A percentile compares a stretch with the other conserved stretches of the same genome.
phyloP scores from a whole-genome alignment of 2,888 invertebrate species.

The Leptinotarsa haldemani region DNA sequence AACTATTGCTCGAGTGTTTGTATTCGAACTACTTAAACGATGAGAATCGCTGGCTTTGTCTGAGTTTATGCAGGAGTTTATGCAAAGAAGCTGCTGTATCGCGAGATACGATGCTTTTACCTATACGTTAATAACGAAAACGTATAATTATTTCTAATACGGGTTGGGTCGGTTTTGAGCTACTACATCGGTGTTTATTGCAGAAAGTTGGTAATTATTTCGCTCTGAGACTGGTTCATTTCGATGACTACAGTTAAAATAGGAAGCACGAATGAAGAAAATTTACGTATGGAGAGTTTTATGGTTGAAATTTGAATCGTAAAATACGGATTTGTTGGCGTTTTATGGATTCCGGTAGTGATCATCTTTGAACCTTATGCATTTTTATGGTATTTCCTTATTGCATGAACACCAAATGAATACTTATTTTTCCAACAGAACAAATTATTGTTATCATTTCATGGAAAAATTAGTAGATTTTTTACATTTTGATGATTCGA shows the following conservation, averaged over 20 bases:
- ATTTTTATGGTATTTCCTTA: background rate
- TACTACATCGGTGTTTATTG: background rate
- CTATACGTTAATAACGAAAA: background rate
- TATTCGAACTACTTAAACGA: constrained; percentile 21
- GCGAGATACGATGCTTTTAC: constrained; percentile 11
- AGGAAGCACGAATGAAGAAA: background rate
- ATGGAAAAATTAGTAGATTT: too few relatives aligned
- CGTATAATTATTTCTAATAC: constrained; percentile 17
- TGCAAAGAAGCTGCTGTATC: constrained; percentile 18
- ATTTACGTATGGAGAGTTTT: background rate
- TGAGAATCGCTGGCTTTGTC: constrained; percentile 24
- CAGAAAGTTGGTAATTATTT: background rate
- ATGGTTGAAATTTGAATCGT: background rate
- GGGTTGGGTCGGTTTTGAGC: background rate
- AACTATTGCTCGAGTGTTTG: constrained; percentile 24
- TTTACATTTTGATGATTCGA: too few relatives aligned
- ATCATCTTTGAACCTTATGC: background rate
- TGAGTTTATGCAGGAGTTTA: too few relatives aligned
- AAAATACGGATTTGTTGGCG: background rate
- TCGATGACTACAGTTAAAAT: background rate
- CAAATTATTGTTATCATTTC: too few relatives aligned
- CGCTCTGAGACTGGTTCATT: background rate
- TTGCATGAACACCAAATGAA: background rate
- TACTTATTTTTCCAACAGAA: too few relatives aligned
- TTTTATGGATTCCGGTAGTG: background rate